These are phyloP conservation scores for Melanerpes aurifrons DNA, from an alignment of 2,113 vertebrate species.

Conservation along the genomic window DNA sequence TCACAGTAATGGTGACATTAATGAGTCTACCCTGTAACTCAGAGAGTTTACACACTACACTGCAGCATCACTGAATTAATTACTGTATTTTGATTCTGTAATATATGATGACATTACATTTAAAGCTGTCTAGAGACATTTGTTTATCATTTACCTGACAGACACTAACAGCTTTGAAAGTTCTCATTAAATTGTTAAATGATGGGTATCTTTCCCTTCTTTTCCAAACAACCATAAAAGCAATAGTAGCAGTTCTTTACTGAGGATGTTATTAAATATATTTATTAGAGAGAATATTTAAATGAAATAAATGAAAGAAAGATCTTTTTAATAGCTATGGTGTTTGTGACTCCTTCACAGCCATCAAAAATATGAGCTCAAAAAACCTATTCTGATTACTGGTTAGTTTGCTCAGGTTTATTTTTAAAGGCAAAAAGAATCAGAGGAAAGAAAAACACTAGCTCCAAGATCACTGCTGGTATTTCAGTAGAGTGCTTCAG, in stretches of 20 bases:
- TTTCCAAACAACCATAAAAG: constrained; percentile 2
- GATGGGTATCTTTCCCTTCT: constrained; percentile 20
- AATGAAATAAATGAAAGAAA: neutral
- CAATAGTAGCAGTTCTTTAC: constrained; percentile 5
- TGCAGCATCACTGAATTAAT: constrained; percentile 52
- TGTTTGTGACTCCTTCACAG: neutral
- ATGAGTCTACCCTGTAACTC: constrained; percentile 44
- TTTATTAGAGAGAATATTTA: constrained; percentile 7
- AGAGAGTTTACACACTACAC: constrained; percentile 3
- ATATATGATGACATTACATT: constrained; percentile 23
- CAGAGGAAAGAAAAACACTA: neutral
- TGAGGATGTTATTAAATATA: constrained; percentile 9
- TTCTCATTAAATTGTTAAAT: constrained; percentile 47
- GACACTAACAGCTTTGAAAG: constrained; percentile 57
- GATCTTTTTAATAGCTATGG: neutral
- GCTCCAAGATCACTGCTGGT: constrained; percentile 25
- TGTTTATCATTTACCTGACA: constrained; percentile 55
- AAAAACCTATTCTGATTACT: neutral
- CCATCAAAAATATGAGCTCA: neutral
- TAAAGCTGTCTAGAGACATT: constrained; percentile 34
- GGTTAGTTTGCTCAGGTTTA: neutral
- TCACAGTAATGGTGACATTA: constrained; percentile 41
- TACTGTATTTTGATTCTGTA: constrained; percentile 23
- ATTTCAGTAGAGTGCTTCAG: constrained; percentile 11
- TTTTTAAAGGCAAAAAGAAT: constrained; percentile 30